Conservation (phyloP, 2,113 vertebrate genomes). For the Rutilus rutilus region DNA sequence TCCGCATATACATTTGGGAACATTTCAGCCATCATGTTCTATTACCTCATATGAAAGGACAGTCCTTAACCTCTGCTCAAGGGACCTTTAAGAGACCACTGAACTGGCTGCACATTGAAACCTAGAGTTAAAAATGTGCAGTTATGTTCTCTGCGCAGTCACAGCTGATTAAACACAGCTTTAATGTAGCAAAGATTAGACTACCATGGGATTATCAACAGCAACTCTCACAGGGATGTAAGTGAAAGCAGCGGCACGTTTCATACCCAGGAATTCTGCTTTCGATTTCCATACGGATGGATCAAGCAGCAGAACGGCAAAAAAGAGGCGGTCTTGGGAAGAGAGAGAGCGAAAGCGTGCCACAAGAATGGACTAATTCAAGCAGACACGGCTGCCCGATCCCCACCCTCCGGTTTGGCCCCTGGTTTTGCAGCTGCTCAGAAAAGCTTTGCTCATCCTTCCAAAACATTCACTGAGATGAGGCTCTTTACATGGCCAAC, state of each 20-base stretch:
- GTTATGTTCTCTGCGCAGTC: slow-evolving; percentile 19
- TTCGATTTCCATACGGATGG: slow-evolving; percentile 27
- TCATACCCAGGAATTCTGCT: background rate
- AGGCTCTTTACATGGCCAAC: slow-evolving; percentile 36
- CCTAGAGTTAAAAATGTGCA: background rate
- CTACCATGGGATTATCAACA: slow-evolving; percentile 17
- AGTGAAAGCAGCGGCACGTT: slow-evolving; percentile 1
- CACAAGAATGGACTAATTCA: slow-evolving; percentile 59
- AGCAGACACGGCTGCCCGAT: slow-evolving; percentile 51
- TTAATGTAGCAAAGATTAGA: slow-evolving; percentile 34
- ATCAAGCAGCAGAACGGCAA: slow-evolving; percentile 28
- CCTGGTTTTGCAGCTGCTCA: slow-evolving; percentile 58
- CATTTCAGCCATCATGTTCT: slow-evolving; percentile 42
- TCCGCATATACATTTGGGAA: slow-evolving; percentile 30
- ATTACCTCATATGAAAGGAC: slow-evolving; percentile 33
- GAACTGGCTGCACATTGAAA: background rate
- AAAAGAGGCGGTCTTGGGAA: slow-evolving; percentile 22
- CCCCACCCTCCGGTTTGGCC: slow-evolving; percentile 60
- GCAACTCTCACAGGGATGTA: slow-evolving; percentile 2
- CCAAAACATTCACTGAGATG: slow-evolving; percentile 29
- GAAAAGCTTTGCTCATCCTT: slow-evolving; percentile 34
- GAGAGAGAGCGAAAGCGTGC: slow-evolving; percentile 13
- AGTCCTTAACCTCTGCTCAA: slow-evolving; percentile 12
- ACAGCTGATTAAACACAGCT: slow-evolving; percentile 6
- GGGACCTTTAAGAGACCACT: slow-evolving; percentile 8